Percentiles rank a stretch among this genome's conserved stretches.
Evolutionary conservation across 1,140 invertebrate genomes (phyloP).

Genomic region (Drosophila parvula): DNA sequence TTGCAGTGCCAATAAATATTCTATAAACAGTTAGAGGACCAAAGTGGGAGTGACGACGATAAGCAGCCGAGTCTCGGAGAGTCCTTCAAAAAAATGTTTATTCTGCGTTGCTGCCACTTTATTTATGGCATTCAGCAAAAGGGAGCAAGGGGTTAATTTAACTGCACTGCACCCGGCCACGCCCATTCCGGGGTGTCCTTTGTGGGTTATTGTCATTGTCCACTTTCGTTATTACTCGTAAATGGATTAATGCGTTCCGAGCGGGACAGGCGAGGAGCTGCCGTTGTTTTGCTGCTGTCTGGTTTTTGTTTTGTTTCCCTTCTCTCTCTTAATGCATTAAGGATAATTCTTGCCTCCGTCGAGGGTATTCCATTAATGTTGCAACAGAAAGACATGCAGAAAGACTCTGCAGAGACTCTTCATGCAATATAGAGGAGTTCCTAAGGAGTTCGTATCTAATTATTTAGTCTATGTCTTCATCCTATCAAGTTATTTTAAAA

Average conservation of each 20-base stretch:
- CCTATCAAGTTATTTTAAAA: too few species aligned
- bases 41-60: constrained; percentile 18
- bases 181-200: constrained; percentile 25
- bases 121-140: constrained; percentile 12
- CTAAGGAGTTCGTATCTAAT: too few species aligned
- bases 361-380: constrained; percentile 4
- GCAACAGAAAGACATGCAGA: background rate
- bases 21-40: background rate
- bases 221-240: constrained; percentile 52
- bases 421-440: too few species aligned
- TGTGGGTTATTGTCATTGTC: constrained; percentile 42
- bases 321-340: constrained; percentile 15
- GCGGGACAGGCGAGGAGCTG: constrained; percentile 1
- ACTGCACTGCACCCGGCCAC: constrained; percentile 27
- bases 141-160: constrained; percentile 21
- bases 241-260: constrained; percentile 47
- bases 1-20: constrained; percentile 22
- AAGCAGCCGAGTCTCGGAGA: background rate
- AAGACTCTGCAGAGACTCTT: too few species aligned
- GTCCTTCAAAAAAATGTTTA: constrained; percentile 16
- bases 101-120: constrained; percentile 7
- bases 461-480: too few species aligned
- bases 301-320: background rate
- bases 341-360: background rate
- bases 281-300: background rate